Evolutionary conservation across 2,113 vertebrate genomes (phyloP), one percentile per base, ranked within the genome.

Genomic region (Furnarius figulus): DNA sequence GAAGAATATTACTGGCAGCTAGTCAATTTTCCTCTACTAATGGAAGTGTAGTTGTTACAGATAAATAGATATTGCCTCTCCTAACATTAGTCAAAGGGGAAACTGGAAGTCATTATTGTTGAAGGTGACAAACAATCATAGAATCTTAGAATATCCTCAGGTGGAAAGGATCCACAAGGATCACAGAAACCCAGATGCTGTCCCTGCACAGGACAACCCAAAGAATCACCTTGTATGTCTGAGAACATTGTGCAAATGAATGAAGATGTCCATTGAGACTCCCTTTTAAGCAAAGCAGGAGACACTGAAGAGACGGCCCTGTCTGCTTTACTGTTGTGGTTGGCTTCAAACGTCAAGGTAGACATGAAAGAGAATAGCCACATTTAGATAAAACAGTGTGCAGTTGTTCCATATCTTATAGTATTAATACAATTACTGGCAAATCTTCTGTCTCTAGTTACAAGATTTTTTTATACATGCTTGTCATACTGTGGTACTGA

Each of bases 401-500:
- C 18, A 56, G 8, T 17, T 49, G 7, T 49, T 62, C 9, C 33
- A 52, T 10, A 16, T 39, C 81, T 49, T 75, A 15, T 14, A 79
- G 53, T 50, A 67, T 10, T 39, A 35, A 5, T n/a, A 58, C 30
- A 18, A 9, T 53, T 90, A 37, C 6, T 71, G 50, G 11, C 1
- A 40, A 72, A 5, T 40, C n/a, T 83, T 52, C 23, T 3, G 5
- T 78, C 23, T 63, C 55, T 22, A 84, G 25, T 2, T 5, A 33
- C 1, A 3, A 19, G 4, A 56, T 23, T 58, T 61, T 53, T 89
- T 80, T 18, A 53, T 13, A 28, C 1, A 9, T 1, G 0, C 9
- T 61, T 87, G 20, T 56, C 21, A 7, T 53, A 11, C 4, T 44
- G 8, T 53, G 20, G 6, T 63, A 50, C 21, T 15, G 5, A 79